Evolutionary conservation across 1,140 invertebrate species (phyloP).

Genomic region (Caenorhabditis remanei): DNA sequence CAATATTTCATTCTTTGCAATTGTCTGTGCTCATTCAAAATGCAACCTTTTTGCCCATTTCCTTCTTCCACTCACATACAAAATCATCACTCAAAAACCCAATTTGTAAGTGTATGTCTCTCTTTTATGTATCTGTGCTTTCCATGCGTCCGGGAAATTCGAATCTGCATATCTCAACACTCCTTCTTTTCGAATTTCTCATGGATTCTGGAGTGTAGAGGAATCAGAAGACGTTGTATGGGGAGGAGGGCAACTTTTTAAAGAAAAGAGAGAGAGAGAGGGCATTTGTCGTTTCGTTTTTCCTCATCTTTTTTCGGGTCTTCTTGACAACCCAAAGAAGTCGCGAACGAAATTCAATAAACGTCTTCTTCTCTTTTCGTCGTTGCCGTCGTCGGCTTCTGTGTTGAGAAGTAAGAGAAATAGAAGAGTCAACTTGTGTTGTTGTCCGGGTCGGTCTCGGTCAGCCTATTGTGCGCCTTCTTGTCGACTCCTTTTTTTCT

Average conservation of each 20-base stretch:
- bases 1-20: background rate
- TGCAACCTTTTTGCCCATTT: constrained; percentile 32
- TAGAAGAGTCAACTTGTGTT: constrained; percentile 42
- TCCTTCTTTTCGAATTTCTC: background rate
- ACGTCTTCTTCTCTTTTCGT: constrained; percentile 1
- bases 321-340: constrained; percentile 38
- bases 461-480: constrained; percentile 24
- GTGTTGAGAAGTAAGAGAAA: constrained; percentile 40
- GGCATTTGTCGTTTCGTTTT: constrained; percentile 33
- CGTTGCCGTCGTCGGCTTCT: constrained; percentile 1
- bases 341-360: constrained; percentile 56
- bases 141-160: constrained; percentile 12
- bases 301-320: constrained; percentile 5
- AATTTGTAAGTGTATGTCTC: constrained; percentile 23
- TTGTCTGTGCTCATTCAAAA: constrained; percentile 14
- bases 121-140: constrained; percentile 26
- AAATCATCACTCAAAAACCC: constrained; percentile 51
- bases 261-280: background rate
- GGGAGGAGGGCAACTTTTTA: background rate
- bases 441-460: constrained; percentile 41
- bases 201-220: background rate
- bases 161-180: constrained; percentile 51
- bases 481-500: background rate
- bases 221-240: background rate
- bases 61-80: background rate